Conservation (phyloP, 2,797 vertebrate species). For the Ctenochaetus hawaiiensis region DNA sequence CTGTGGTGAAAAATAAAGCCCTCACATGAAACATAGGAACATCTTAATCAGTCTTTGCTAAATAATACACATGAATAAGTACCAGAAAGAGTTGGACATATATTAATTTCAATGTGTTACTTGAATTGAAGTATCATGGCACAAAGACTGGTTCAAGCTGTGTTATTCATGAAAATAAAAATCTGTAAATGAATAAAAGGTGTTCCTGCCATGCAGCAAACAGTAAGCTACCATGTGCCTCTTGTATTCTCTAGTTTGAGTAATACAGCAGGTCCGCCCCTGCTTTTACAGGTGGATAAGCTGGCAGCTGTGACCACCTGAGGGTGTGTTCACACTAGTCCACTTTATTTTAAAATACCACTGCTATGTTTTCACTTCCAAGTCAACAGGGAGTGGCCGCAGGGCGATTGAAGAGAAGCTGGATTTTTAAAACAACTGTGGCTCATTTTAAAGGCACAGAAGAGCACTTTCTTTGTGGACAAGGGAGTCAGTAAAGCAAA, state of each 20-base stretch:
- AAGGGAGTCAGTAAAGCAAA: neutral
- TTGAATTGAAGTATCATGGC: neutral
- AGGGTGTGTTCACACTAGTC: slow-evolving; percentile 48
- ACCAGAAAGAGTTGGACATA: neutral
- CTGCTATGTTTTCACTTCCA: slow-evolving; percentile 44
- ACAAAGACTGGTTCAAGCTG: neutral
- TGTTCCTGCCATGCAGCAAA: neutral
- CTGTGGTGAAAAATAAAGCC: slow-evolving; percentile 5
- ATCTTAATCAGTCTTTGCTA: slow-evolving; percentile 1
- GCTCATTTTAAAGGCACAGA: slow-evolving; percentile 3
- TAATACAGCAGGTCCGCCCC: slow-evolving; percentile 7
- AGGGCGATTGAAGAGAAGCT: slow-evolving; percentile 24
- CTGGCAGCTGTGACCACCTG: slow-evolving; percentile 53
- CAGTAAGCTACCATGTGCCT: neutral
- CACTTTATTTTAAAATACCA: slow-evolving; percentile 57
- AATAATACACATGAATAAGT: neutral
- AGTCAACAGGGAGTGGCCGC: slow-evolving; percentile 16
- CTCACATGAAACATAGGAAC: slow-evolving; percentile 12
- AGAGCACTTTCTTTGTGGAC: neutral
- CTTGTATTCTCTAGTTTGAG: neutral
- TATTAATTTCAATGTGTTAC: neutral
- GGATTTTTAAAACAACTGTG: neutral
- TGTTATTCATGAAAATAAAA: neutral
- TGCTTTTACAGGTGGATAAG: slow-evolving; percentile 31
- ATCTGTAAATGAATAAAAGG: neutral